Percentiles rank a stretch among this genome's conserved stretches.
These are phyloP conservation scores for Dermochelys coriacea DNA, from an alignment of 2,797 vertebrate species.

Conservation along the genomic window DNA sequence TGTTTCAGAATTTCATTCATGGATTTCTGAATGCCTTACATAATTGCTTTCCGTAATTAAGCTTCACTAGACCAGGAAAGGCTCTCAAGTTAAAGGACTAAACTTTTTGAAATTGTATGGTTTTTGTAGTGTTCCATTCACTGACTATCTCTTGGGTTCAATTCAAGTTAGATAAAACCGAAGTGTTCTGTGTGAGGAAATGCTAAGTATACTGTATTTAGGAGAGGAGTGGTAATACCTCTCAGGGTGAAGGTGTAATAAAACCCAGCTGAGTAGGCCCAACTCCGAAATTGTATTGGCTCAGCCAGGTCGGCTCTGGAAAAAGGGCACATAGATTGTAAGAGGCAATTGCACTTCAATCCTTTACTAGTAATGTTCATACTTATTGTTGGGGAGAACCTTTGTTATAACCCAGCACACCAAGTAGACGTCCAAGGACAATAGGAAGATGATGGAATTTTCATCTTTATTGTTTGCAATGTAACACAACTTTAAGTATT, in stretches of 20 bases:
- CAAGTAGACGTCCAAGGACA: neutral
- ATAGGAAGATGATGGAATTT: neutral
- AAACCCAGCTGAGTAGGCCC: neutral
- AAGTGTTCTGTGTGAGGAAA: neutral
- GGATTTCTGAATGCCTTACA: neutral
- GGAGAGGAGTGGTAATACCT: neutral
- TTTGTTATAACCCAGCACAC: neutral
- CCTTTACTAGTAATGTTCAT: neutral
- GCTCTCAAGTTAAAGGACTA: neutral
- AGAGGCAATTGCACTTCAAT: neutral
- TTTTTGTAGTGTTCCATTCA: neutral
- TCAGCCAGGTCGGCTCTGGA: neutral
- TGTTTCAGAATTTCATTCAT: neutral
- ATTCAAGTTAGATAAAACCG: neutral
- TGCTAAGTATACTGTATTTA: neutral
- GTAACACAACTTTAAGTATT: neutral
- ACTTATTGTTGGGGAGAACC: neutral
- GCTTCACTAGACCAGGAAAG: neutral
- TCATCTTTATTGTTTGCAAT: neutral
- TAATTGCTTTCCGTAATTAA: neutral
- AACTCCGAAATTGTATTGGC: neutral
- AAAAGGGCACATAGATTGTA: neutral
- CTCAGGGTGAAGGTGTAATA: rapidly evolving
- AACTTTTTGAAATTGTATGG: neutral
- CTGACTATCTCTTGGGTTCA: neutral